Evolutionary conservation across 2,888 invertebrate genomes (phyloP), one percentile per base, ranked within the genome.

Genomic region (Drosophila ustulata): DNA sequence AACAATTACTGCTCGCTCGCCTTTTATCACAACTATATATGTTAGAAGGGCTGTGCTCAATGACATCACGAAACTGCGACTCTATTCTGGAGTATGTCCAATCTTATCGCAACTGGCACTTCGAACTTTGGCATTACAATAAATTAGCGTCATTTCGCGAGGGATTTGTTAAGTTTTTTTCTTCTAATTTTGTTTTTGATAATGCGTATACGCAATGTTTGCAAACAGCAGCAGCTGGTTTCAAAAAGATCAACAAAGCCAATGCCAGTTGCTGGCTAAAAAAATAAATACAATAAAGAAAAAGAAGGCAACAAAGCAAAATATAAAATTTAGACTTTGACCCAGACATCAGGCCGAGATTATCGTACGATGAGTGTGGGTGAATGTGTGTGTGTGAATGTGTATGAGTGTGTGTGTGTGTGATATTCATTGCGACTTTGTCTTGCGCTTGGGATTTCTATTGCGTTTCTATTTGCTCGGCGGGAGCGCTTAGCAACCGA

Each of bases 281-380:
- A 39, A 64, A 52, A 59, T 58, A 52, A 64, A 67, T 25, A 70
- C 45, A 41, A 39, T 39, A 6, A 11, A 46, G 45, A 34, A 34
- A 59, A 39, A 50, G 50, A 18, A 28, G 26, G 41, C 52, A 28
- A 59, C 51, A 55, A 63, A 68, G 61, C 55, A 45, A 66, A 78
- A 78, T 64, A 58, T 68, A 79, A 32, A 43, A 11, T 18, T 70
- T 69, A 78, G 85, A 86, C 85, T 89, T 86, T 87, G 85, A 89
- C 78, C 89, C 82, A 89, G 89, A 89, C 86, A 82, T 64, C 61
- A 59, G 79, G 66, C 74, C 66, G 77, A 79, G 86, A 88, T 83
- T 85, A 80, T 68, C 58, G 68, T 63, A 62, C 56, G 55, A 66
- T 49, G 56, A 39, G 46, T 51, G 45, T 46, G 13, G 13, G 55